Evolutionary conservation across 2,113 vertebrate genomes (phyloP).

Genomic region (Poeciliopsis occidentalis): DNA sequence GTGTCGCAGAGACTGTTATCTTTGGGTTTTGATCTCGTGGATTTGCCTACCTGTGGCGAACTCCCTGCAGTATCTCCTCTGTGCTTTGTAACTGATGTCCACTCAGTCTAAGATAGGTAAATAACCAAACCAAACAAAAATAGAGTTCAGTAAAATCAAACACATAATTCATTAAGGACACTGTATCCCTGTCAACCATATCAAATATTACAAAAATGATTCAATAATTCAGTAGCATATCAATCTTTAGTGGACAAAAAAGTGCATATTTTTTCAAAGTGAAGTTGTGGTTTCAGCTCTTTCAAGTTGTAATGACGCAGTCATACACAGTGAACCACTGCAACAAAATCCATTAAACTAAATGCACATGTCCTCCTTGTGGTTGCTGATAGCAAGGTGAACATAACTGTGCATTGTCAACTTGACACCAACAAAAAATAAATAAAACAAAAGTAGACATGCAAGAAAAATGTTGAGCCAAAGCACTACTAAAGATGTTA

Average conservation of each 20-base stretch:
- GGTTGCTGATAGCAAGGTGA: too few relatives aligned
- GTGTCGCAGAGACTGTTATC: constrained; percentile 65
- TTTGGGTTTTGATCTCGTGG: constrained; percentile 57
- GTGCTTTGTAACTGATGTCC: constrained; percentile 5
- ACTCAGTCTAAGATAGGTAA: not conserved
- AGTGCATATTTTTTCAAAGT: not conserved
- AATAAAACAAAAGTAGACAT: too few relatives aligned
- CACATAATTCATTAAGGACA: not conserved
- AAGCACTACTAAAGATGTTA: too few relatives aligned
- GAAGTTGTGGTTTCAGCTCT: not conserved
- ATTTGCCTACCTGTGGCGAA: constrained; percentile 78
- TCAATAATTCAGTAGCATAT: not conserved
- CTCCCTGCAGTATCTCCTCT: constrained; percentile 50
- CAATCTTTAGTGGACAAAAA: not conserved
- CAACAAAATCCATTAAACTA: too few relatives aligned
- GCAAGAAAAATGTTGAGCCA: too few relatives aligned
- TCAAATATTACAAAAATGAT: not conserved
- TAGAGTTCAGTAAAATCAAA: constrained; percentile 2
- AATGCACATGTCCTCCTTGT: too few relatives aligned
- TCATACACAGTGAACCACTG: too few relatives aligned
- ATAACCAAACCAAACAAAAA: constrained; percentile 12
- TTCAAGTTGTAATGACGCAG: too few relatives aligned
- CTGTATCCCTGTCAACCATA: constrained; percentile 1
- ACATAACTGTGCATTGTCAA: too few relatives aligned
- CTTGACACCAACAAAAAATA: too few relatives aligned